These are phyloP conservation scores for Palythoa caribaeorum DNA, from an alignment of 92 coral and sea anemone genomes.

Conservation along the genomic window DNA sequence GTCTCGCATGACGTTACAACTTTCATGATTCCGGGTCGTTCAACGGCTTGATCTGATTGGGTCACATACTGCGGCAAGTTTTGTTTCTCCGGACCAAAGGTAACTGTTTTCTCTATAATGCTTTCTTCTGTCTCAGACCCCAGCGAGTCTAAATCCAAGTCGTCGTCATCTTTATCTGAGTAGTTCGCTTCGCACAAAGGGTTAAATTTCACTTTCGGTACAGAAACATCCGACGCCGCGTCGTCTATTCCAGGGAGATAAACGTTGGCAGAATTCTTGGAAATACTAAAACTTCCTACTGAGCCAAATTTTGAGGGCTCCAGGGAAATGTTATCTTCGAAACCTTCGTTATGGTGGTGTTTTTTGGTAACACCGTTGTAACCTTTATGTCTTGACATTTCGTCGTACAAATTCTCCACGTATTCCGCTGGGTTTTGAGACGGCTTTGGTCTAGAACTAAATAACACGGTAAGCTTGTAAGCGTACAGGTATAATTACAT, in stretches of 20 bases:
- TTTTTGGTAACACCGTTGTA: not conserved
- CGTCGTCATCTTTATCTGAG: not conserved
- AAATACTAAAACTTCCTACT: slow-evolving; percentile 14
- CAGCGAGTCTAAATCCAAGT: slow-evolving; percentile 24
- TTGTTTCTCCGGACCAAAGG: slow-evolving; percentile 22
- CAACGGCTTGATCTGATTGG: not conserved
- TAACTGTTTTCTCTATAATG: slow-evolving; percentile 21
- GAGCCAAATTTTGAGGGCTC: slow-evolving; percentile 16
- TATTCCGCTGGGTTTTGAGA: slow-evolving; percentile 39
- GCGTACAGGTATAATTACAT: no score
- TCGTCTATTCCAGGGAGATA: slow-evolving; percentile 51
- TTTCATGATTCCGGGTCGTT: slow-evolving; percentile 32
- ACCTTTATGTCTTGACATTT: slow-evolving; percentile 12
- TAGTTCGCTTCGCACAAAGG: slow-evolving; percentile 3
- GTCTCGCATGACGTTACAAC: slow-evolving; percentile 31
- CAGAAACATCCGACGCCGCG: slow-evolving; percentile 31
- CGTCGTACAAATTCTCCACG: slow-evolving; percentile 37
- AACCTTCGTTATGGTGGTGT: slow-evolving; percentile 14
- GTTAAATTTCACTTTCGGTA: slow-evolving; percentile 31
- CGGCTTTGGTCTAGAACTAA: slow-evolving; percentile 26
- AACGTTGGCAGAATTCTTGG: slow-evolving; percentile 32
- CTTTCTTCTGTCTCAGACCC: slow-evolving; percentile 24
- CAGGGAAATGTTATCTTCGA: not conserved
- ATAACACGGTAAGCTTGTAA: not conserved
- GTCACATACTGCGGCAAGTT: not conserved